Evolutionary conservation across 2,113 vertebrate genomes (phyloP), one percentile per base, ranked within the genome.

Genomic region (Sinocyclocheilus anshuiensis): DNA sequence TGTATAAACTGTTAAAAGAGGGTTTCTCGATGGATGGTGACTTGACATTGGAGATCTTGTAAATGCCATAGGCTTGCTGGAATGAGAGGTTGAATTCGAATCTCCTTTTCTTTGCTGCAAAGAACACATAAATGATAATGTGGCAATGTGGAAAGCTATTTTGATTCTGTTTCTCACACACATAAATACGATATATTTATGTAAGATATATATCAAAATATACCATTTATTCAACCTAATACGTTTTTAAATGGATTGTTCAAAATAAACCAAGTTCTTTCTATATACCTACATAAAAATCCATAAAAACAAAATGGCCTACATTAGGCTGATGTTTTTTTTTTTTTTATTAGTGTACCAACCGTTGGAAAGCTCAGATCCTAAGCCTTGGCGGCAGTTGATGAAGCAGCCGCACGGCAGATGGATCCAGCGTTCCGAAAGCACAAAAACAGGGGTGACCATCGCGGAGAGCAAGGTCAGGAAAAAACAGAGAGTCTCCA

Each of bases 401-500:
- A 99, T 97, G 92, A 98, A 96, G 93, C 98, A 99, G 89, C 98
- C 98, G 6, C 98, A 99, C 36, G 98, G 98, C 90, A 99, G 93
- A 92, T 99, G 97, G 86, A 94, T 93, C 98, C 97, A 99, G 88
- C 91, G 95, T 89, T 97, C 95, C 0, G 98, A 99, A 89, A 99
- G 93, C 86, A 97, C 91, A n/a, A 99, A 99, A 59, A 98, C 86
- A 0, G 98, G 98, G 29, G 97, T 98, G 85, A 96, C 92, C 0
- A 94, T 93, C 61, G 96, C 94, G 65, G 97, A 96, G 75, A 99
- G 95, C 87, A 96, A 91, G 55, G 96, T 98, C 87, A 99, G 95
- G 69, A 98, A 94, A 90, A 99, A 99, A 92, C 97, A 95, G 86
- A 98, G 90, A 0, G 93, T 95, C 94, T 98, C 97, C 53, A 96